These are phyloP conservation scores for Grantiella picta DNA, from an alignment of 2,113 vertebrate genomes.

Conservation along the genomic window DNA sequence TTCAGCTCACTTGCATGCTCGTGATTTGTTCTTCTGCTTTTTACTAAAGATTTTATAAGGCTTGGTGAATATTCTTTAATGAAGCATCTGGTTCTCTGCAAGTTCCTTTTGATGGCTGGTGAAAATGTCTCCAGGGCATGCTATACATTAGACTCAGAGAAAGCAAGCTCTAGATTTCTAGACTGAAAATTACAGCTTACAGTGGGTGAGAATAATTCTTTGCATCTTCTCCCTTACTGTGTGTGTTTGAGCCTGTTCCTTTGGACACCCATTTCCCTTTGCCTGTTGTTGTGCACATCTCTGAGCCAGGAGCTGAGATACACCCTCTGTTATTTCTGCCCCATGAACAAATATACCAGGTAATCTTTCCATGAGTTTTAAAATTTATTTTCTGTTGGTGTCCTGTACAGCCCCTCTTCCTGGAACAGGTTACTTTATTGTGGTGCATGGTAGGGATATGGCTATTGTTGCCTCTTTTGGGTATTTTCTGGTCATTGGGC, in stretches of 20 bases:
- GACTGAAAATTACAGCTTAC: conserved; percentile 26
- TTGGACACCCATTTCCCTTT: not conserved
- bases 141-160: conserved; percentile 21
- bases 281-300: not conserved
- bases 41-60: conserved; percentile 39
- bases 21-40: conserved; percentile 37
- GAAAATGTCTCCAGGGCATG: conserved; percentile 39
- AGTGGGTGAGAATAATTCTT: conserved; percentile 1
- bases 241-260: not conserved
- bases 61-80: conserved; percentile 62
- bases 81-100: conserved; percentile 58
- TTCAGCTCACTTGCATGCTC: not conserved
- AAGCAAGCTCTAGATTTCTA: conserved; percentile 32
- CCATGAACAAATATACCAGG: not conserved
- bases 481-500: not conserved
- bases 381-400: not conserved
- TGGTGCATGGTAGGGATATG: not conserved
- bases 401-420: not conserved
- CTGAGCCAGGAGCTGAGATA: not conserved
- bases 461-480: not conserved
- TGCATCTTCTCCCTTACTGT: not conserved
- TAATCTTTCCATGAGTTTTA: not conserved
- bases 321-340: not conserved
- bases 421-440: not conserved
- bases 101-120: conserved; percentile 41